Evolutionary conservation across 2,113 vertebrate species (phyloP), one percentile per base, ranked within the genome.

Genomic region (Bostrychus sinensis): DNA sequence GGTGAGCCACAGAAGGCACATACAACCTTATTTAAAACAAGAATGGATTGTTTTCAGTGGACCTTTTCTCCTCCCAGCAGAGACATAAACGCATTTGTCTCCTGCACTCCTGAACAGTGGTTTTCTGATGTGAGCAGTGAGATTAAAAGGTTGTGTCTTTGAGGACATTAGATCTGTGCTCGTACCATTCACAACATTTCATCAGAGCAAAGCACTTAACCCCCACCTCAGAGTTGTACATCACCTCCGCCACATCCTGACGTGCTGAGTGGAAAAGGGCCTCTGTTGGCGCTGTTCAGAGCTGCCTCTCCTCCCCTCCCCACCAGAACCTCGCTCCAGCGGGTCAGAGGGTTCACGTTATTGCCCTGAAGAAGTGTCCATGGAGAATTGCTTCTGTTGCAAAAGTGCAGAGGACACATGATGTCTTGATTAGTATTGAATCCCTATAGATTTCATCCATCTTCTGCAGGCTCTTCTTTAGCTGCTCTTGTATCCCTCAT

Each of bases 161-260:
- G 34, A 56, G 73, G 30, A 60, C 51, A 34, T 41, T 45, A 71
- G 53, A 56, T 72, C 62, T 73, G 64, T 50, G 56, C 61, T 72
- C 38, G 61, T 60, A 46, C 46, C 61, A 70, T 39, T n/a, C 62
- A 14, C 72, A 61, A 62, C 72, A 56, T 82, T 80, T 62, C 55
- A 41, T 53, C 56, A 41, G 80, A 75, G 12, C 61, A 41, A 53
- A 88, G 71, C 82, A 77, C 80, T 86, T 88, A 86, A 86, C 80
- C 80, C 19, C 1, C 19, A 23, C 80, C 82, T 70, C 64, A 5
- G 59, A 28, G 78, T 68, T n/a, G 51, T 81, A 72, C 51, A 80
- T 86, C 77, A 83, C 67, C 58, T 69, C 0, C 32, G 2, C 38
- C 53, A 63, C 4, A 12, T 1, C 14, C 65, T 50, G 77, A 50